These are phyloP conservation scores for Lepus oiostolus DNA, from an alignment of 2,797 vertebrate genomes.

Conservation along the genomic window DNA sequence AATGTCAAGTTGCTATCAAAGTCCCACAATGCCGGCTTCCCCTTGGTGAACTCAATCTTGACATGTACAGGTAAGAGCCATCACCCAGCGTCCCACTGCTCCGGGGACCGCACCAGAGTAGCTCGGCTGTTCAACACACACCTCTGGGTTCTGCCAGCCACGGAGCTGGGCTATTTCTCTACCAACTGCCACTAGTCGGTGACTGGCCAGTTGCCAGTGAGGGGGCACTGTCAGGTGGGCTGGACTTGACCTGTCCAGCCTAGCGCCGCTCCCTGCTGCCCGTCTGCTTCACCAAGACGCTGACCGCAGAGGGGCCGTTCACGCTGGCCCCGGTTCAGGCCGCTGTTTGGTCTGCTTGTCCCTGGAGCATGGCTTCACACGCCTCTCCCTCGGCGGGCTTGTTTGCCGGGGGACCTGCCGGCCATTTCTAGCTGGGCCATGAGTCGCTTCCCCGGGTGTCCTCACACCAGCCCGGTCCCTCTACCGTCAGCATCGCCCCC, in stretches of 20 bases:
- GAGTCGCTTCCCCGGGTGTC: not conserved
- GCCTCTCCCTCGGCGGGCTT: not conserved
- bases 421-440: not conserved
- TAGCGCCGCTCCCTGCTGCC: not conserved
- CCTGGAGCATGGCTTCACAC: not conserved
- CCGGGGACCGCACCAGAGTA: not conserved
- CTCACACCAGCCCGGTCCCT: not conserved
- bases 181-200: not conserved
- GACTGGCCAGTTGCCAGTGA: not conserved
- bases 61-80: conserved; percentile 40
- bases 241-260: not conserved
- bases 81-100: not conserved
- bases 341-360: not conserved
- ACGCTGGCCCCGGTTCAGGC: not conserved
- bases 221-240: not conserved
- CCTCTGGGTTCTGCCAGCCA: not conserved
- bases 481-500: not conserved
- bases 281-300: not conserved
- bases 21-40: not conserved
- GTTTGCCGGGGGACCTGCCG: not conserved
- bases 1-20: conserved; percentile 32
- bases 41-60: not conserved
- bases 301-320: not conserved
- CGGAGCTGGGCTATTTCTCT: not conserved
- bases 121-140: not conserved